These are phyloP conservation scores for Megaustenia siamemsis DNA, from an alignment of 2,888 invertebrate species.

Conservation along the genomic window DNA sequence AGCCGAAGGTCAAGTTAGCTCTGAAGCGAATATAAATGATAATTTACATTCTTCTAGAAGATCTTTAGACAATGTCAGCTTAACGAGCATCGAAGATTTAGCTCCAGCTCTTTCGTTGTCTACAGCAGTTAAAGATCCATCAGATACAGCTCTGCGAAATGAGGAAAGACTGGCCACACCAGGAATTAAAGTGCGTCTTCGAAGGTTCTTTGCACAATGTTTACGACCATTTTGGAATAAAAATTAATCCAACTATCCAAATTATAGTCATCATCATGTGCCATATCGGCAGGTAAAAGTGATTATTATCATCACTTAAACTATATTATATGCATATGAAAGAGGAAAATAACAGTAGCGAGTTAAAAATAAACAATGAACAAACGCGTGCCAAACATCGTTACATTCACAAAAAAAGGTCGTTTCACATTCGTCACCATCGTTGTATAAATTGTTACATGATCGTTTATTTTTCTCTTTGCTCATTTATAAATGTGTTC, in stretches of 20 bases:
- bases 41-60: conserved; percentile 4
- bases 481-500: no score
- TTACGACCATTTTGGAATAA: conserved; percentile 2
- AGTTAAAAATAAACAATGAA: no score
- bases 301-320: no score
- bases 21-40: neutral
- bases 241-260: neutral
- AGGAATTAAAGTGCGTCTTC: neutral
- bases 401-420: no score
- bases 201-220: conserved; percentile 16
- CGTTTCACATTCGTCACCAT: no score
- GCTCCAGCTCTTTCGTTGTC: neutral
- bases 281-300: no score
- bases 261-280: neutral
- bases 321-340: no score
- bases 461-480: no score
- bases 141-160: neutral
- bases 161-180: neutral
- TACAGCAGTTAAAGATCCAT: neutral
- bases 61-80: neutral
- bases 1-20: neutral
- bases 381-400: no score
- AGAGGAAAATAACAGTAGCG: no score
- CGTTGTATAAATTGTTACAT: no score
- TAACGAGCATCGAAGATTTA: neutral